Conservation (phyloP, 2,888 invertebrate species). For the Cephus rjabovi region DNA sequence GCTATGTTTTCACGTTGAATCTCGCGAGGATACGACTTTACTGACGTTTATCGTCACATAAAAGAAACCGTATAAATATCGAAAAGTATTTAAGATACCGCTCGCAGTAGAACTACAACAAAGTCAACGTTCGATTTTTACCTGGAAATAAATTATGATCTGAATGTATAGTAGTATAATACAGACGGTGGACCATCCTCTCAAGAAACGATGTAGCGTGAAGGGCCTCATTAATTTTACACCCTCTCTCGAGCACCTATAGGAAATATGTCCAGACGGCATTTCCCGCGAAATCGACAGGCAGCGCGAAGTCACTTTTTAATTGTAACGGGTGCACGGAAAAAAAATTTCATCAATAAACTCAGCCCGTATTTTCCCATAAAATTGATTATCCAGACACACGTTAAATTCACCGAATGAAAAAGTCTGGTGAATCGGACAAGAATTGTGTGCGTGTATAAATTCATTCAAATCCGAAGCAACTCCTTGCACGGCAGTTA, state of each 20-base stretch:
- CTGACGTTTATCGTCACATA: no score
- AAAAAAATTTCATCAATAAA: no score
- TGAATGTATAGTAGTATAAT: no score
- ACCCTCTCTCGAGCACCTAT: not conserved
- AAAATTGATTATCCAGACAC: not conserved
- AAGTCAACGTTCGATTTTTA: no score
- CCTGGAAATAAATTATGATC: no score
- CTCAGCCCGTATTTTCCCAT: not conserved
- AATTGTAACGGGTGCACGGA: not conserved
- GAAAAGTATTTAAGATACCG: no score
- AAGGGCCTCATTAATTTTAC: slow-evolving; percentile 5
- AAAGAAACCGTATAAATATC: no score
- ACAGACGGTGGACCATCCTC: not conserved
- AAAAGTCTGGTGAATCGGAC: not conserved
- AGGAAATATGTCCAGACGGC: not conserved
- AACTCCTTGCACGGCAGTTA: not conserved
- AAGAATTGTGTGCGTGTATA: not conserved
- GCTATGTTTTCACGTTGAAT: no score
- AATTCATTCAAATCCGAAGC: not conserved
- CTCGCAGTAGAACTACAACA: no score
- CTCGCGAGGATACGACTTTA: no score
- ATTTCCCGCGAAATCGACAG: not conserved
- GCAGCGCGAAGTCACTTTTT: not conserved
- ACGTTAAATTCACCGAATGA: not conserved
- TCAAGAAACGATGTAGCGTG: not conserved